Percentiles rank a stretch among this genome's conserved stretches.
phyloP scores from a whole-genome alignment of 2,113 vertebrate genomes.

The Sphaerodactylus townsendi region DNA sequence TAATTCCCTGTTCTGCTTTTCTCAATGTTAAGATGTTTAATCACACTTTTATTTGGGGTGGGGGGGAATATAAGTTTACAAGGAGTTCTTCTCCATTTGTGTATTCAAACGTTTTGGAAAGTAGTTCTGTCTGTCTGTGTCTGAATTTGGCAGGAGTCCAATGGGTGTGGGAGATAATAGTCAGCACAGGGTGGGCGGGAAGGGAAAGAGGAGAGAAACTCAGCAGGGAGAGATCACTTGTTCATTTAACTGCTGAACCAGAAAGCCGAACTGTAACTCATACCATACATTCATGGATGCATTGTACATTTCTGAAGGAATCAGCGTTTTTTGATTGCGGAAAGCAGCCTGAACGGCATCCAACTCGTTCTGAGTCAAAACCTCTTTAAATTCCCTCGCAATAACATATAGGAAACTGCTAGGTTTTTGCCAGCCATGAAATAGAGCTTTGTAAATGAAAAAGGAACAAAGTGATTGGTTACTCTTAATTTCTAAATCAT shows the following conservation, averaged over 20 bases:
- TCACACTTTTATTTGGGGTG: neutral
- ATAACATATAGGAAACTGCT: neutral
- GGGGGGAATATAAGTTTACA: no score
- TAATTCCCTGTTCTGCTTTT: neutral
- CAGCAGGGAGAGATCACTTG: neutral
- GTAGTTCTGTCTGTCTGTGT: neutral
- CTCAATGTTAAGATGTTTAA: neutral
- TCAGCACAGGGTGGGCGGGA: neutral
- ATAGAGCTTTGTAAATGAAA: neutral
- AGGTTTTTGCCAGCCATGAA: constrained; percentile 3
- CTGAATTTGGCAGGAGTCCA: neutral
- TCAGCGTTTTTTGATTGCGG: constrained; percentile 12
- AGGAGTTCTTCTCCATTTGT: neutral
- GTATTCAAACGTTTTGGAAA: neutral
- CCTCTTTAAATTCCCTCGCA: neutral
- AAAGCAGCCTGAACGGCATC: neutral
- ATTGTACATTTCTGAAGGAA: constrained; percentile 3
- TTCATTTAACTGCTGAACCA: neutral
- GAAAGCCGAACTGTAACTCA: neutral
- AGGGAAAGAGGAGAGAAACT: neutral
- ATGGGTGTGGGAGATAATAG: constrained; percentile 1
- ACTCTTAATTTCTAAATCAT: constrained; percentile 5
- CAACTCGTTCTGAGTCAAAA: neutral
- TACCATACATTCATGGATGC: neutral
- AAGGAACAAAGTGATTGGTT: neutral